Conservation (phyloP, 2,888 invertebrate species). For the Clepsis dumicolana region DNA sequence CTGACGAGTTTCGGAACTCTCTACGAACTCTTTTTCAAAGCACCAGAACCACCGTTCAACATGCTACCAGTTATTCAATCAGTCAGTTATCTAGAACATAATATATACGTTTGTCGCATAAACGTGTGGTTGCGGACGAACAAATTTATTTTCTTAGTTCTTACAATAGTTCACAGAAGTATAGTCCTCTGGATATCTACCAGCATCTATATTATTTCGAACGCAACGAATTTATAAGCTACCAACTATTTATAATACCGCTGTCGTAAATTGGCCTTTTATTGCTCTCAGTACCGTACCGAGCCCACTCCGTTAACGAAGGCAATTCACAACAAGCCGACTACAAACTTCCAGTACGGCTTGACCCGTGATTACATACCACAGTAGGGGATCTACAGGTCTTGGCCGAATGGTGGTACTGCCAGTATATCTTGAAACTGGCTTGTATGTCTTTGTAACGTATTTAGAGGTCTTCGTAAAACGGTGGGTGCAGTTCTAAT, state of each 20-base stretch:
- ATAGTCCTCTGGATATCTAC: conserved; percentile 17
- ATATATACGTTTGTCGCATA: too few relatives aligned
- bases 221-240: conserved; percentile 39
- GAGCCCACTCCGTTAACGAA: conserved; percentile 37
- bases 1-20: too few relatives aligned
- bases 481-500: conserved; percentile 34
- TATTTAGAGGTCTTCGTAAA: background rate
- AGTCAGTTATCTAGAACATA: too few relatives aligned
- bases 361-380: background rate
- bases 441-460: background rate
- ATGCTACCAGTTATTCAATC: too few relatives aligned
- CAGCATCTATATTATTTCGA: conserved; percentile 9
- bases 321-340: conserved; percentile 32
- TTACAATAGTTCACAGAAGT: too few relatives aligned
- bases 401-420: conserved; percentile 2
- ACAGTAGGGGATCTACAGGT: background rate
- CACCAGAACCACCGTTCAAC: too few relatives aligned
- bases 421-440: conserved; percentile 4
- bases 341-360: conserved; percentile 8
- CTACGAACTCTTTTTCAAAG: too few relatives aligned
- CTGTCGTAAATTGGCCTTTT: conserved; percentile 42
- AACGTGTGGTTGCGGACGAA: too few relatives aligned
- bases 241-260: conserved; percentile 41
- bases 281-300: conserved; percentile 38
- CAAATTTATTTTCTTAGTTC: too few relatives aligned